Evolutionary conservation across 2,797 vertebrate genomes (phyloP), one percentile per base, ranked within the genome.

Genomic region (Danio kyathit): DNA sequence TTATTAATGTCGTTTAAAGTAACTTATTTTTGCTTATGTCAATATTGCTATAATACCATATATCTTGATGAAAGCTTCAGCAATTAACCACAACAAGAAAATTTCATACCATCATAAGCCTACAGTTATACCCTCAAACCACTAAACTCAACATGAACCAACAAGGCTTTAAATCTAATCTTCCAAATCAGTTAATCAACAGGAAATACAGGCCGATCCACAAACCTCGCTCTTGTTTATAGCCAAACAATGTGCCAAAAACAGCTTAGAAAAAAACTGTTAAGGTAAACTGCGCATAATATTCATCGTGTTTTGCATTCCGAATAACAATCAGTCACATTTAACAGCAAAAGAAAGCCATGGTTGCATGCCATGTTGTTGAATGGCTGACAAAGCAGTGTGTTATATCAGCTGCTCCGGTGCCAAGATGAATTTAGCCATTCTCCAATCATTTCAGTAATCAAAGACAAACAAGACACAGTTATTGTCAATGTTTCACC

Each of bases 401-500:
- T 16, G 48, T 64, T 76, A 61, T 12, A 71, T 63, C 57, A 54
- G 48, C 9, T 44, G 13, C 17, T 43, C 59, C 1, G 0, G 40
- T 19, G 7, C 44, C 21, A 29, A 70, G 57, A 79, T 71, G 17
- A 19, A 52, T 21, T n/a, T 38, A 48, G 56, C 74, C 19, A 29
- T 64, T 71, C 21, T 65, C 49, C 19, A 79, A 81, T 74, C 70
- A 48, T 9, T 11, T 38, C 19, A 69, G 52, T 75, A 78, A 81
- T 73, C 51, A 54, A 83, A 79, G 9, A 61, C 76, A 57, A 56
- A 78, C 74, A 73, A 74, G 60, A 74, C 17, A 66, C 8, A 4
- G 14, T 11, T 54, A 61, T 67, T 29, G 60, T 17, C 14, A 21
- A 44, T 56, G 38, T 52, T 79, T 69, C 57, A 77, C 13, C 51